phyloP scores from a whole-genome alignment of 2,797 vertebrate species.

The Macroramphosus scolopax region DNA sequence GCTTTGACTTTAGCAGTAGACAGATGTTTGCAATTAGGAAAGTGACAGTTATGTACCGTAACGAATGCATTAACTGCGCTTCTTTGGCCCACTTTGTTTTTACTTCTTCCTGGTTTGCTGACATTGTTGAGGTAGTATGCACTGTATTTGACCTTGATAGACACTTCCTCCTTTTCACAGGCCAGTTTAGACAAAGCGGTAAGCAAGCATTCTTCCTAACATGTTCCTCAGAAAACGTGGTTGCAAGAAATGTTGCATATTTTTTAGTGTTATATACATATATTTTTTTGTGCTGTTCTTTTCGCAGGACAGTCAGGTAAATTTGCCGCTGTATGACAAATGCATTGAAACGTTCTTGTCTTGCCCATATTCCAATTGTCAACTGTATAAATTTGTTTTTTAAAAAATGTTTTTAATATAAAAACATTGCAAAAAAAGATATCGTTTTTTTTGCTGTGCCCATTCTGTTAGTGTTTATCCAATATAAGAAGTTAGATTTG shows the following conservation, averaged over 20 bases:
- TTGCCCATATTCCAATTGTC: constrained; percentile 66
- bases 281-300: constrained; percentile 69
- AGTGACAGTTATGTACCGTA: constrained; percentile 40
- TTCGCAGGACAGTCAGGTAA: constrained; percentile 80
- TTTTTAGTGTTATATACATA: constrained; percentile 60
- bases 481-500: constrained; percentile 89
- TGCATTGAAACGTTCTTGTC: constrained; percentile 72
- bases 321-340: constrained; percentile 66
- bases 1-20: constrained; percentile 61
- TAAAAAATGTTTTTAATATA: constrained; percentile 72
- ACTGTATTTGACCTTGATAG: constrained; percentile 76
- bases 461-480: constrained; percentile 93
- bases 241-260: constrained; percentile 72
- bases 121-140: constrained; percentile 72
- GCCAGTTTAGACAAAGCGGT: constrained; percentile 81
- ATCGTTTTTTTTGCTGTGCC: constrained; percentile 76
- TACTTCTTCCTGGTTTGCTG: constrained; percentile 61
- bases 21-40: constrained; percentile 57
- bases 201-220: constrained; percentile 69
- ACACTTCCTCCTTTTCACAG: constrained; percentile 83
- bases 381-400: constrained; percentile 85
- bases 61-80: constrained; percentile 65
- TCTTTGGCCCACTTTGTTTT: constrained; percentile 63
- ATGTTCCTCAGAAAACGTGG: constrained; percentile 66
- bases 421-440: constrained; percentile 83